Evolutionary conservation across 1,140 invertebrate species (phyloP), one percentile per base, ranked within the genome.

Genomic region (Scaptomyza montana): DNA sequence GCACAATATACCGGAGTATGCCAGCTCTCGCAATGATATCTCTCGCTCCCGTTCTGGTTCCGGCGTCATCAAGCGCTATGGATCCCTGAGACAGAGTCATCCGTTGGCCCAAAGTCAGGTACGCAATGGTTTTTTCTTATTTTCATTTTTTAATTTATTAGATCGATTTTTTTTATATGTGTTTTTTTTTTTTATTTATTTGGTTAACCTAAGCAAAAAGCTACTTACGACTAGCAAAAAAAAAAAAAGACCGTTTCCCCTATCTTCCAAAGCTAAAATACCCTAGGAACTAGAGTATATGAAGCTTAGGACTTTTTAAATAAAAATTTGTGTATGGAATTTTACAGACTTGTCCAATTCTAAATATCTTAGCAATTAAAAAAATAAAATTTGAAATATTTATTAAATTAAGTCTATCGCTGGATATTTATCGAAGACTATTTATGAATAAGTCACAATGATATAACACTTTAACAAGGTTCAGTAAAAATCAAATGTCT

Each of bases 1-100:
- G 8, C 75, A 79, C 51, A 93, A 93, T 49, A 92, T 93, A 45
- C 92, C 93, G 4, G 84, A 92, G 60, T 93, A 93, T 45, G 64
- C 71, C 47, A 80, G 90, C 49, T 93, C 93, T 0, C 80, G 89
- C 12, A 78, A 89, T 30, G 92, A 93, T 66, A 59, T 92, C 0
- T 78, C 65, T 12, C 71, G 76, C 5, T 80, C 86, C 16, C 67
- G 92, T 10, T 75, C 78, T 10, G 76, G 77, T 0, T 80, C 86
- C 0, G 86, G 78, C 2, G 65, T 62, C 43, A 90, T 91, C 36
- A 87, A 90, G 62, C 89, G 82, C 19, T 92, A 92, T 41, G 91
- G 91, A 21, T 92, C 91, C 0, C 46, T 92, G 9, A 72, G 80
- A 0, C 90, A 89, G 54, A 89, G 61, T 28, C 73, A 76, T 68